Base-by-base conservation (phyloP, 2,113 vertebrate genomes). In the Dicerorhinus sumatrensis region DNA sequence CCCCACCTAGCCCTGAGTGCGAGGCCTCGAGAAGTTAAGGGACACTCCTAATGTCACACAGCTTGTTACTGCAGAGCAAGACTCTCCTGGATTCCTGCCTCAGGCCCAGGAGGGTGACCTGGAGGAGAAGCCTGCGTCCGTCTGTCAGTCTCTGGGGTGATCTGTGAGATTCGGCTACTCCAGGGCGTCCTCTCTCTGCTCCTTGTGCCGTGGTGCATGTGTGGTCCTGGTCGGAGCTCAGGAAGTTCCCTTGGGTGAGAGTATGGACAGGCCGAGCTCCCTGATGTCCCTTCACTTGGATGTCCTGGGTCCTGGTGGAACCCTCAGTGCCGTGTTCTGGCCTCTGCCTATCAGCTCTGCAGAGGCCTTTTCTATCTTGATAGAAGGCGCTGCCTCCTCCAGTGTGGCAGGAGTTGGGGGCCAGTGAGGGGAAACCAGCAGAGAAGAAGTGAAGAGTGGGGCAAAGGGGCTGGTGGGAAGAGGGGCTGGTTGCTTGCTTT, bases 101-200 rank as follows among this genome's bases (percentile, higher is more conserved):
- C 14, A 58, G 42, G 31, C 17, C 85, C 25, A 17, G 63, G 36
- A 54, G 8, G 29, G 31, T 36, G 79, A 56, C 63, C 8, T 80
- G n/a, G 70, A 83, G n/a, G n/a, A 36, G n/a, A 65, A 31, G 31
- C 8, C n/a, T 58, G 21, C 1, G 9, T 3, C 58, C 11, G 0
- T 3, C 58, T 8, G 0, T 51, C 33, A 20, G 25, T 54, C 11
- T 36, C 33, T 58, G 17, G n/a, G 7, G 17, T 18, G 29, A 12
- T n/a, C 58, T 85, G 72, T 11, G 65, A 79, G 29, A 4, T 75
- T 54, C 48, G 77, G 46, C 72, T 54, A 36, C 14, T 10, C 3
- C 3, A 18, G 36, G 29, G n/a, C 2, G 2, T 12, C n/a, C 48
- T 36, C 11, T 25, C 46, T 73, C 18, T 0, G 0, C n/a, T 76